Percentiles rank a stretch among this genome's conserved stretches.
Conservation (phyloP, 2,888 invertebrate genomes). For the Euphydryas editha region DNA sequence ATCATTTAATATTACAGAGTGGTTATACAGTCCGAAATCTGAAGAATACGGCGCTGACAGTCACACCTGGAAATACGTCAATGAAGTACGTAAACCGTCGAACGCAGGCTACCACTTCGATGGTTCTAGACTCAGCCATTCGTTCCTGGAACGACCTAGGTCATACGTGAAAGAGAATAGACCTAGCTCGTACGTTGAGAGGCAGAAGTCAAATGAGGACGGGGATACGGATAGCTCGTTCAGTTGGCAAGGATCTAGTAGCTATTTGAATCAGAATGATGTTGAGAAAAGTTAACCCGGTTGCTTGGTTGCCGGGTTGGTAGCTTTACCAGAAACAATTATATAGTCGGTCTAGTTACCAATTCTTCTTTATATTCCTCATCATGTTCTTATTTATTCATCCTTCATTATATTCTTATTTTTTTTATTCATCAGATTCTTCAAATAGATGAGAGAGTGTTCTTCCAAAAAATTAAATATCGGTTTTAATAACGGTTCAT, state of each 20-base stretch:
- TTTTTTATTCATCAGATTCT: too few species aligned
- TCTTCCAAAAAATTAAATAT: too few species aligned
- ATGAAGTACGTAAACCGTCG: conserved; percentile 74
- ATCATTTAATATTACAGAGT: conserved; percentile 59
- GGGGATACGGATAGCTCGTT: conserved; percentile 78
- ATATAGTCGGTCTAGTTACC: not conserved
- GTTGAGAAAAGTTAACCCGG: conserved; percentile 9
- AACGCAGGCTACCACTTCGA: conserved; percentile 75
- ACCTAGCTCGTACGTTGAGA: conserved; percentile 53
- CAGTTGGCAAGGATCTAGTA: conserved; percentile 73
- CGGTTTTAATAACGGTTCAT: too few species aligned
- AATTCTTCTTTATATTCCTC: not conserved
- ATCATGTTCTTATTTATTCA: too few species aligned
- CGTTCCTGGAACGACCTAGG: conserved; percentile 54
- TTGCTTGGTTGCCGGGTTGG: not conserved
- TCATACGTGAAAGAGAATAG: conserved; percentile 53
- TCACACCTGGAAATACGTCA: conserved; percentile 77
- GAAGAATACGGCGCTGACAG: conserved; percentile 60
- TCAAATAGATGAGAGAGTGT: too few species aligned
- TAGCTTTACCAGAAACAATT: not conserved
- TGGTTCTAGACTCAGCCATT: conserved; percentile 62
- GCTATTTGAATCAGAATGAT: conserved; percentile 48
- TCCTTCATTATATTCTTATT: too few species aligned
- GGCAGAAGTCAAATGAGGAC: conserved; percentile 54
- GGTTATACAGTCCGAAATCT: conserved; percentile 73